These are phyloP conservation scores for Pandemis cinnamomeana DNA, from an alignment of 2,888 invertebrate species.

Conservation along the genomic window DNA sequence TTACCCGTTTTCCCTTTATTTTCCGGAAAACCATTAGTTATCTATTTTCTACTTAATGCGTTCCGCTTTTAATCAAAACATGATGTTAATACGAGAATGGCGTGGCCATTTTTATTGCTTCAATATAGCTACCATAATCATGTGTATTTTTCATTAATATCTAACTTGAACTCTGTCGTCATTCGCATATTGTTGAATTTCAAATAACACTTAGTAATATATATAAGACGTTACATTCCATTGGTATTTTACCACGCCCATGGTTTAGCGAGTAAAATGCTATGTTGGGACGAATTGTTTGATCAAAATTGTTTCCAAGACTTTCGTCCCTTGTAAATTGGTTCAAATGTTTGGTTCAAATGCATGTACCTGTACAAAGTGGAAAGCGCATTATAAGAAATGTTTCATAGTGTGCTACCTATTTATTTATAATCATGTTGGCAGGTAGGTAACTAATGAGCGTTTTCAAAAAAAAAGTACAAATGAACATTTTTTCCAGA, in stretches of 20 bases:
- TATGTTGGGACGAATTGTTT: slow-evolving; percentile 44
- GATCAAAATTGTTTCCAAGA: slow-evolving; percentile 42
- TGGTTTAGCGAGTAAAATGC: slow-evolving; percentile 56
- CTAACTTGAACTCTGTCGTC: neutral
- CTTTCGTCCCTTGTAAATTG: neutral
- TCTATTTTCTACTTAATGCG: slow-evolving; percentile 31
- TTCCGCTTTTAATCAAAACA: slow-evolving; percentile 35
- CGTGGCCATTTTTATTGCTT: slow-evolving; percentile 67
- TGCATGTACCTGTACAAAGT: slow-evolving; percentile 16
- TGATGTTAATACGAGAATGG: slow-evolving; percentile 69
- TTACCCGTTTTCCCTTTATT: neutral
- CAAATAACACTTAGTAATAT: slow-evolving; percentile 8
- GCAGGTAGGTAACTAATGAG: no score
- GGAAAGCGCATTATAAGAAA: neutral
- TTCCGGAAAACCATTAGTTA: slow-evolving; percentile 23
- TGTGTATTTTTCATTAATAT: neutral
- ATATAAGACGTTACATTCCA: slow-evolving; percentile 40
- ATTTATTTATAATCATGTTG: no score
- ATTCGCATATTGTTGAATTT: neutral
- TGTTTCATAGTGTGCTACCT: no score
- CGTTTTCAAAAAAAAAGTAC: no score
- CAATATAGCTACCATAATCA: slow-evolving; percentile 53
- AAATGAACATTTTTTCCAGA: no score
- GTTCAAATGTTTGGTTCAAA: slow-evolving; percentile 18
- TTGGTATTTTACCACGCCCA: slow-evolving; percentile 57